Evolutionary conservation across 2,797 vertebrate genomes (phyloP).

Genomic region (Lacerta viridis): DNA sequence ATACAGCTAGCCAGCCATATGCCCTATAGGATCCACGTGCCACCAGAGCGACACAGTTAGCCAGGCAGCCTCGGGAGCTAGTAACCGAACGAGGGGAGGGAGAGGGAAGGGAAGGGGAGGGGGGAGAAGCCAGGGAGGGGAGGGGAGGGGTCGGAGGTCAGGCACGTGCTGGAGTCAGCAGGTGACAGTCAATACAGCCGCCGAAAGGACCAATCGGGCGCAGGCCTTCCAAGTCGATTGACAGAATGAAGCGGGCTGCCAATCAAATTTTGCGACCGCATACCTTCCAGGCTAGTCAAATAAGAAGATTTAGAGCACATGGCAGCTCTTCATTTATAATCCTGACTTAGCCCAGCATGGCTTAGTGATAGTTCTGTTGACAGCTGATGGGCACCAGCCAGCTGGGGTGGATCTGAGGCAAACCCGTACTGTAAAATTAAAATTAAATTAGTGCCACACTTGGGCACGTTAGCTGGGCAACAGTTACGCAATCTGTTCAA

Average conservation of each 20-base stretch:
- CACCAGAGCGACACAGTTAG: constrained; percentile 74
- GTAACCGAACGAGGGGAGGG: constrained; percentile 56
- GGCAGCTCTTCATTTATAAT: constrained; percentile 88
- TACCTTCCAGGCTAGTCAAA: constrained; percentile 86
- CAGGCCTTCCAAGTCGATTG: constrained; percentile 79
- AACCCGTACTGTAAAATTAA: constrained; percentile 85
- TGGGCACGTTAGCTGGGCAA: constrained; percentile 85
- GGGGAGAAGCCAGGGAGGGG: neutral
- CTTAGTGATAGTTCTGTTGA: constrained; percentile 86
- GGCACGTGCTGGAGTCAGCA: constrained; percentile 82
- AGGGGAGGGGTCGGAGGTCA: constrained; percentile 73
- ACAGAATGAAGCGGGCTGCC: constrained; percentile 76
- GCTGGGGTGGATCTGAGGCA: constrained; percentile 84
- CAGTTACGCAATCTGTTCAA: constrained; percentile 84
- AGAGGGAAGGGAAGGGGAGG: constrained; percentile 47
- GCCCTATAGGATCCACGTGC: constrained; percentile 81
- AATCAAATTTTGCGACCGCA: constrained; percentile 84
- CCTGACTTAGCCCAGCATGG: constrained; percentile 89
- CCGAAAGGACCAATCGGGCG: constrained; percentile 66
- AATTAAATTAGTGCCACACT: constrained; percentile 89
- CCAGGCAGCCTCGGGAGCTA: constrained; percentile 53
- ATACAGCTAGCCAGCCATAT: constrained; percentile 83
- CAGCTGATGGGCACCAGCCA: constrained; percentile 87
- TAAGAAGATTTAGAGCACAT: constrained; percentile 91
- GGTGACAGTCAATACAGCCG: constrained; percentile 77